Evolutionary conservation across 2,888 invertebrate species (phyloP).

Genomic region (Hoplodrina blanda): DNA sequence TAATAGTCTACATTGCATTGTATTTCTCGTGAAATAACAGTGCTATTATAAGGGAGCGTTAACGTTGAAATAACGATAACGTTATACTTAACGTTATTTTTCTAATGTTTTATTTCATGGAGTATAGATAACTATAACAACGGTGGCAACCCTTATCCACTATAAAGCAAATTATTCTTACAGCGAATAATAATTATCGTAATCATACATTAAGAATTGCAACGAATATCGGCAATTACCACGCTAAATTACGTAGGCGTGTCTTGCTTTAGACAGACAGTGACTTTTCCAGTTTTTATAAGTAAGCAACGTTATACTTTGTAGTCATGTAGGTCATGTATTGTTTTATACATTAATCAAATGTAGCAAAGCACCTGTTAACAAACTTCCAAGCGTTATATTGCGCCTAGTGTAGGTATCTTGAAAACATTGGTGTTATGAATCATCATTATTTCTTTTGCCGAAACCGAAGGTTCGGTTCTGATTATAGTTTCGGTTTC

Average conservation of each 20-base stretch:
- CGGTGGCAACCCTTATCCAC: constrained; percentile 1
- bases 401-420: no score
- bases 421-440: no score
- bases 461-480: no score
- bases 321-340: constrained; percentile 31
- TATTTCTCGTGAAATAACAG: no score
- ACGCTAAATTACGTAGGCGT: background rate
- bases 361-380: constrained; percentile 20
- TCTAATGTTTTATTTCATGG: no score
- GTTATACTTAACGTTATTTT: no score
- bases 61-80: no score
- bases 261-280: constrained; percentile 8
- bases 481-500: no score
- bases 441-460: no score
- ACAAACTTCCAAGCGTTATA: background rate
- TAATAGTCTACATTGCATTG: no score
- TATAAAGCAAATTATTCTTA: constrained; percentile 5
- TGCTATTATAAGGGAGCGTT: no score
- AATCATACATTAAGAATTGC: constrained; percentile 13
- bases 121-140: background rate
- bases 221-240: constrained; percentile 4
- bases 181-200: constrained; percentile 8
- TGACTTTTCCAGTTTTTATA: constrained; percentile 23
- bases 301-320: constrained; percentile 22
- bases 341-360: constrained; percentile 28